phyloP scores from a whole-genome alignment of 2,113 vertebrate genomes.

The Myrmecobius fasciatus region DNA sequence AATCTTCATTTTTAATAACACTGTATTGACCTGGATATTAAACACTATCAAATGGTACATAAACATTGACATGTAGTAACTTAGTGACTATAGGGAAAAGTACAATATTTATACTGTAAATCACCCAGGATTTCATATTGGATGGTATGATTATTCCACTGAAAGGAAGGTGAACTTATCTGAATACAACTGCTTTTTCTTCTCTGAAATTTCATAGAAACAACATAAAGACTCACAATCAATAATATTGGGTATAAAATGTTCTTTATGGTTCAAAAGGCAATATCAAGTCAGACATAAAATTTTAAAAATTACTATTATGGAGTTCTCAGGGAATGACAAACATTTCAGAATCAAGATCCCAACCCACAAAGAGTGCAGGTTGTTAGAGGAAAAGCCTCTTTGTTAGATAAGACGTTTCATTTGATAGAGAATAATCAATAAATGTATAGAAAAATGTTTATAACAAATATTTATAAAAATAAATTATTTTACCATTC shows the following conservation, averaged over 20 bases:
- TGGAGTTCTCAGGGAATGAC: not conserved
- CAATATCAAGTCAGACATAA: constrained; percentile 11
- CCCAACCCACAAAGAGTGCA: not conserved
- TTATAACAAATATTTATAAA: not conserved
- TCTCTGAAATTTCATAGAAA: constrained; percentile 19
- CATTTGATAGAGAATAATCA: not conserved
- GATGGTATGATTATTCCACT: not conserved
- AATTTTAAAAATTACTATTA: not conserved
- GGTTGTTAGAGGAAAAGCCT: not conserved
- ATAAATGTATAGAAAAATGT: not conserved
- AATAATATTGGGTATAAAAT: constrained; percentile 10
- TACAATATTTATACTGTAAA: not conserved
- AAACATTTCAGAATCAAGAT: not conserved
- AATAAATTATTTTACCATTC: not conserved
- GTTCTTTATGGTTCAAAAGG: not conserved
- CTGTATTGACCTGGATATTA: not conserved
- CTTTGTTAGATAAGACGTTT: not conserved
- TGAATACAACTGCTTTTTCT: constrained; percentile 24
- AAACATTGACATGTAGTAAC: not conserved
- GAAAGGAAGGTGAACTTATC: not conserved
- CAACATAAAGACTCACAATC: not conserved
- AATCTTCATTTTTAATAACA: constrained; percentile 1
- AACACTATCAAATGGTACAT: not conserved
- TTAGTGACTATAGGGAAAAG: not conserved
- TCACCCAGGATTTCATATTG: not conserved